Percentiles rank a stretch among this genome's conserved stretches.
Evolutionary conservation across 2,888 invertebrate genomes (phyloP).

Genomic region (Ashinkailepas kermadecensis): DNA sequence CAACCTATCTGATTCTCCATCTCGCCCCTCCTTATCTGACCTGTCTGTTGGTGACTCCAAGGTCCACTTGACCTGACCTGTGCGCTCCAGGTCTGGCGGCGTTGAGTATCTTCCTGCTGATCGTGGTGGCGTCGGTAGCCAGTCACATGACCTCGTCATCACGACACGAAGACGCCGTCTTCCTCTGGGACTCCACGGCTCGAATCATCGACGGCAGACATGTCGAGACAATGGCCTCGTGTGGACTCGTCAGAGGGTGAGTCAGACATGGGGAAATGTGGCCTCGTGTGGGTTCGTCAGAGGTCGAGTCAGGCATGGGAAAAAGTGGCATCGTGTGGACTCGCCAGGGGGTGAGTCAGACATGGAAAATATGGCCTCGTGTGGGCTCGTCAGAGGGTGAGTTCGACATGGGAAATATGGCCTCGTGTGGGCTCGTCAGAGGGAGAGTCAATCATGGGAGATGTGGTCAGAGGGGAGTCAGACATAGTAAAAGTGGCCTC

Average conservation of each 20-base stretch:
- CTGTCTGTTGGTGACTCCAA: no score
- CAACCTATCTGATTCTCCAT: no score
- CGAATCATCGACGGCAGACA: slow-evolving; percentile 28
- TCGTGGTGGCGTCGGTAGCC: slow-evolving; percentile 25
- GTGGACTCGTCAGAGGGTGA: slow-evolving; percentile 32
- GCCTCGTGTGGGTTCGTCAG: no score
- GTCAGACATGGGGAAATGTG: no score
- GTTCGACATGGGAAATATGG: no score
- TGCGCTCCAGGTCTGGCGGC: slow-evolving; percentile 27
- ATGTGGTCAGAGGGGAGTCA: slow-evolving; percentile 30
- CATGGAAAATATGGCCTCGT: no score
- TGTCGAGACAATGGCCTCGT: slow-evolving; percentile 33
- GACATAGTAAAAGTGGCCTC: no score
- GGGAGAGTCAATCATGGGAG: slow-evolving; percentile 32
- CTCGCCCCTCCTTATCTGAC: no score
- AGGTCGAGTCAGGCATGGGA: background rate
- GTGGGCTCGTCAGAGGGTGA: no score
- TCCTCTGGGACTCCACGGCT: slow-evolving; percentile 24
- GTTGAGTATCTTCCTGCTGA: slow-evolving; percentile 29
- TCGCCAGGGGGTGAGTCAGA: slow-evolving; percentile 29
- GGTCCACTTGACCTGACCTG: no score
- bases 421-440: slow-evolving; percentile 31
- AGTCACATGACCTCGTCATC: background rate
- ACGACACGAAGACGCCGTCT: background rate
- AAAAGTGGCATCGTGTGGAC: slow-evolving; percentile 32